Conservation (phyloP, 2,113 vertebrate genomes). For the Spilogale gracilis region DNA sequence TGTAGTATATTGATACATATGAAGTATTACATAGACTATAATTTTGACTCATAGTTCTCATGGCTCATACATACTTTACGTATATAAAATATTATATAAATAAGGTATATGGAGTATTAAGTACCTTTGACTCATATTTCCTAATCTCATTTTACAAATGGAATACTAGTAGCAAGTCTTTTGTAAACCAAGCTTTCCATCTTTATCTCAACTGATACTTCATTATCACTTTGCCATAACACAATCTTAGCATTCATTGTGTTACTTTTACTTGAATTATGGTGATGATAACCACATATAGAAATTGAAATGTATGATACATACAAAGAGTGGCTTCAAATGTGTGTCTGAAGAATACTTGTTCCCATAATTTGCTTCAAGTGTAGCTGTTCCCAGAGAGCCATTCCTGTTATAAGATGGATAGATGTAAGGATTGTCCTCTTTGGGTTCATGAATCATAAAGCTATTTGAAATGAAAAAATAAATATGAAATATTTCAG, state of each 20-base stretch:
- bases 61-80: background rate
- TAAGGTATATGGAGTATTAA: background rate
- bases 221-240: conserved; percentile 22
- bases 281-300: background rate
- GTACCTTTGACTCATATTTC: conserved; percentile 38
- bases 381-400: background rate
- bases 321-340: conserved; percentile 41
- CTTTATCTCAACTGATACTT: background rate
- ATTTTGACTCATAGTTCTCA: conserved; percentile 22
- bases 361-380: conserved; percentile 31
- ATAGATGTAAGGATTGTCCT: background rate
- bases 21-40: background rate
- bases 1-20: background rate
- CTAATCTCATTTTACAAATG: conserved; percentile 53
- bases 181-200: background rate
- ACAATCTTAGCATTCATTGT: background rate
- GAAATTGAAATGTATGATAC: conserved; percentile 57
- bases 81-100: background rate
- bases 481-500: conserved; percentile 7
- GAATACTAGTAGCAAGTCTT: conserved; percentile 8
- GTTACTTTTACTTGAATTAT: conserved; percentile 1
- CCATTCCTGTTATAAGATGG: background rate
- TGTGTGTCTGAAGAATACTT: background rate
- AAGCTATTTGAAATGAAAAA: conserved; percentile 60
- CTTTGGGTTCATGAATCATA: background rate